Evolutionary conservation across 2,113 vertebrate species (phyloP).

Genomic region (Tapirus terrestris): DNA sequence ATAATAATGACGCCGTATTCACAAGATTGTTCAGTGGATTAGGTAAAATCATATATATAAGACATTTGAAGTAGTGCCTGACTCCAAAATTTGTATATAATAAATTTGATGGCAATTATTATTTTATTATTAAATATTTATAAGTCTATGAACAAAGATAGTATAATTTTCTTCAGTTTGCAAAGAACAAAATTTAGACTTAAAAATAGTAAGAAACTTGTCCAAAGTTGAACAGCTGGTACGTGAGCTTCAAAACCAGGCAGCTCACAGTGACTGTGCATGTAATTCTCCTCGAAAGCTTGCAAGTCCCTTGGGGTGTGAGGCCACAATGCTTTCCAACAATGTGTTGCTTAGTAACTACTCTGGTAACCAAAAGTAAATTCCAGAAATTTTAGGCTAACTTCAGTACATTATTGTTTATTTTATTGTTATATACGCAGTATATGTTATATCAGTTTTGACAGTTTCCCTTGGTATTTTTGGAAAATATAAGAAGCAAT

Average conservation of each 20-base stretch:
- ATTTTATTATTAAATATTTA: background rate
- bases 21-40: accelerated
- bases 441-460: background rate
- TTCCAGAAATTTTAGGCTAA: background rate
- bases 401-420: background rate
- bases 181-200: background rate
- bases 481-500: background rate
- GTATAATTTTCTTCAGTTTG: background rate
- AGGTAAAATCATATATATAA: background rate
- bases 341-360: background rate
- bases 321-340: background rate
- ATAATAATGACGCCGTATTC: background rate
- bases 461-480: background rate
- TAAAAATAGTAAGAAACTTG: background rate
- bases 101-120: background rate
- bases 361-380: background rate
- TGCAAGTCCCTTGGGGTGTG: background rate
- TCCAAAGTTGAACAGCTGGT: background rate
- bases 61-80: background rate
- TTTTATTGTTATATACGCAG: background rate
- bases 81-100: background rate
- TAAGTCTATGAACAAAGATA: background rate
- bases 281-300: background rate
- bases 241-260: background rate
- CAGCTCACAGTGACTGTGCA: background rate